Evolutionary conservation across 2,797 vertebrate genomes (phyloP).

Genomic region (Pseudochirops corinnae): DNA sequence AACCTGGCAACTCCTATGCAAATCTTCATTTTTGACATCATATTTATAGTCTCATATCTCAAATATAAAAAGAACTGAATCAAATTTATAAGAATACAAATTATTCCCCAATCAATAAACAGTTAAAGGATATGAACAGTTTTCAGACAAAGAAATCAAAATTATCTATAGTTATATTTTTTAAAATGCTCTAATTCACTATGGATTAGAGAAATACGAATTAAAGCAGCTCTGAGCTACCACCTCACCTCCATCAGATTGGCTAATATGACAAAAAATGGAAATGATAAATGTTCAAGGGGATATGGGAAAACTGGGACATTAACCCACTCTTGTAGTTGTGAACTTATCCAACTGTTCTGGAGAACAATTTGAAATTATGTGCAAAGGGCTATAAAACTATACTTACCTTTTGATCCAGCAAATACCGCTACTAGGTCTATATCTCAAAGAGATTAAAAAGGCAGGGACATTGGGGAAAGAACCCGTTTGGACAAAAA

Average conservation of each 20-base stretch:
- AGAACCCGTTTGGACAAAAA: not conserved
- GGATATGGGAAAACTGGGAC: not conserved
- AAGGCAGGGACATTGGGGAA: not conserved
- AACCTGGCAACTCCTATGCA: not conserved
- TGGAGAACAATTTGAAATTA: not conserved
- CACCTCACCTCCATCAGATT: not conserved
- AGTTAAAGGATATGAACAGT: not conserved
- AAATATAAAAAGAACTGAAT: not conserved
- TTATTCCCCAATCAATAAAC: not conserved
- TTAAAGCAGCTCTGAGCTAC: not conserved
- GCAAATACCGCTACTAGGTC: not conserved
- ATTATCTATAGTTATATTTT: not conserved
- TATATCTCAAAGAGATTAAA: too few relatives aligned
- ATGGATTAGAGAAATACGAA: not conserved
- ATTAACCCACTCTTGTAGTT: not conserved
- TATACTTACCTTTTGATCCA: not conserved
- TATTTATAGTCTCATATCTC: not conserved
- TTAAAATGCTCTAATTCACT: not conserved
- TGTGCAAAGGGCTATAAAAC: not conserved
- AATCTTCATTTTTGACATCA: not conserved
- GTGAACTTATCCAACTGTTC: not conserved
- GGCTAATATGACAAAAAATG: not conserved
- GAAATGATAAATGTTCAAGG: not conserved
- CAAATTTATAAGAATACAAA: not conserved
- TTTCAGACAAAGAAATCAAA: not conserved